Base-by-base conservation (phyloP, 2,113 vertebrate genomes). In the Leptocoma aspasia region DNA sequence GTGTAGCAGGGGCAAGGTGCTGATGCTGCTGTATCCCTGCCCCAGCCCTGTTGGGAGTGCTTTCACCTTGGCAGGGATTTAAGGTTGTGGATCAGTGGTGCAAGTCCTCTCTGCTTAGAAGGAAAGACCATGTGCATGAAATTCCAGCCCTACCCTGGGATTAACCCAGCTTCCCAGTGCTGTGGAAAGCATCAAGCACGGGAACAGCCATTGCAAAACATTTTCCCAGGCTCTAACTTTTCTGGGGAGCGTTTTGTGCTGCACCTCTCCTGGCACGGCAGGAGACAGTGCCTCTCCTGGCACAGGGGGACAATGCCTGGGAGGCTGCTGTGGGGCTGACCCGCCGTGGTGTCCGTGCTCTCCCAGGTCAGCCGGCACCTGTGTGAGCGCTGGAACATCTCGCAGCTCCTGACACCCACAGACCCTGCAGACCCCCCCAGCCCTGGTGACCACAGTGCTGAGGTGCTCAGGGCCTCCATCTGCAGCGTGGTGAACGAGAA, bases 351-450 rank as follows among this genome's bases (percentile, higher is more conserved):
- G 41, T 63, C 44, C 2, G 0, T 10, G 22, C 18, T 6, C 0
- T 81, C 60, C 14, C 86, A 99, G 98, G 98, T 99, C 65, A 98
- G 98, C 28, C 98, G 97, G 70, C 96, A 97, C 44, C 95, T 99
- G 24, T 94, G 94, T 2, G 98, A 98, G 75, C 96, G 44, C 82
- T 99, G 99, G 99, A 98, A 96, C 93, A 97, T 99, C 35, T 92
- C 96, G 6, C 98, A 98, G 89, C 98, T 96, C 78, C 97, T 99
- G 52, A 98, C 97, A 3, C 91, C 98, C 0, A 63, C 97, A 41
- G 98, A 98, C 3, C 97, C 97, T 2, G 14, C 96, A 1, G 98
- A 98, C 80, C 95, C 97, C 22, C 56, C 95, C 12, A 95, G 97
- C 18, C 97, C 98, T 23, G 98, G 98, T 1, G 97, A 98, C 72